These are phyloP conservation scores for Hydrolagus affinis DNA, from an alignment of 2,113 vertebrate species.

Conservation along the genomic window DNA sequence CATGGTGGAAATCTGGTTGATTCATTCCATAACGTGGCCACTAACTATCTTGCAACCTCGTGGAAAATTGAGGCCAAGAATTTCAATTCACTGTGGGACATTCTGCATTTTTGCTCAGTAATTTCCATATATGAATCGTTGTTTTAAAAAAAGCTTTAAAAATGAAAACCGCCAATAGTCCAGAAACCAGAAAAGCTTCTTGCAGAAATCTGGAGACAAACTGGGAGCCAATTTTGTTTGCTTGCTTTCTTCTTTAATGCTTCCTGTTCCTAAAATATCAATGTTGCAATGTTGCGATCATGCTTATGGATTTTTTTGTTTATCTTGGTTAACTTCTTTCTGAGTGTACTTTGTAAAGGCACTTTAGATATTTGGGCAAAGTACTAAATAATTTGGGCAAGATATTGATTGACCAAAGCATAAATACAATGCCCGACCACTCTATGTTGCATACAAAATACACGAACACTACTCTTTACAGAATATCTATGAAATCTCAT, in stretches of 20 bases:
- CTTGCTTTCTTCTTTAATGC: neutral
- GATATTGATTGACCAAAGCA: neutral
- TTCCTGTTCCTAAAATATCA: constrained; percentile 10
- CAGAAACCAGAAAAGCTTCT: neutral
- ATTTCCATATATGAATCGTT: no score
- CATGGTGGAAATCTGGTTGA: no score
- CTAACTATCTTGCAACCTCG: neutral
- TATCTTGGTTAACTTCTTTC: neutral
- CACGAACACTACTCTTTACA: no score
- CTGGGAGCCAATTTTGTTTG: neutral
- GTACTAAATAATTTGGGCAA: neutral
- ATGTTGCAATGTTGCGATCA: neutral
- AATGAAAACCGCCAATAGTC: neutral
- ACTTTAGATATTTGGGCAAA: neutral
- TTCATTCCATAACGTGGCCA: no score
- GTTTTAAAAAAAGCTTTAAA: neutral
- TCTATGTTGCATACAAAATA: no score
- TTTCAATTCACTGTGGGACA: no score
- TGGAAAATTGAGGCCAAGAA: neutral
- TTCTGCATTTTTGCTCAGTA: neutral
- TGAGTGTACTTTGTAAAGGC: neutral
- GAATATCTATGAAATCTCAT: no score
- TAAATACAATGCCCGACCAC: neutral
- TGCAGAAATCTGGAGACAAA: neutral
- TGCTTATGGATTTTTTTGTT: neutral